Base-by-base conservation (phyloP, 1,140 invertebrate species). In the Meloidogyne hapla region DNA sequence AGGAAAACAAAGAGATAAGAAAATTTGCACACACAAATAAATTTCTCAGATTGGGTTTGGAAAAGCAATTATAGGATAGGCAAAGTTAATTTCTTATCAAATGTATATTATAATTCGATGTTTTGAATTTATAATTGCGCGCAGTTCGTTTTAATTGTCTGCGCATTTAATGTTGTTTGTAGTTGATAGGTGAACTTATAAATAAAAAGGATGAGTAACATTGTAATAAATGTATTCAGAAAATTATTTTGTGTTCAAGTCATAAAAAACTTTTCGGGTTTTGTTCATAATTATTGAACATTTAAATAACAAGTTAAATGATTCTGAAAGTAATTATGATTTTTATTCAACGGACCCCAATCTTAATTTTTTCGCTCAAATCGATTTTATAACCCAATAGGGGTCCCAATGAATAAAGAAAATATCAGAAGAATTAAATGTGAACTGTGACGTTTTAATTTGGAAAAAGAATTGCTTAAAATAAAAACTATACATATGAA, bases 401-500 rank as follows among this genome's bases (percentile, higher is more conserved):
- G 48, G 48, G 18, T 9, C 48, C 48, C 6, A 56, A 56, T 45
- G 18, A 15, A 15, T n/a, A 9, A 56, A 56, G n/a, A 56, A 56
- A 21, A n/a, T n/a, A n/a, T 5, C 18, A 56, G n/a, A 18, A 5
- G 18, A 56, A n/a, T 56, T 48, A 48, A 18, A 56, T n/a, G 18
- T 15, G 42, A 45, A 45, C 13, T 15, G 18, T 18, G 45, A 56
- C 48, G 2, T 56, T n/a, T 9, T 56, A n/a, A 40, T 21, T 15
- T 38, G 4, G n/a, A 56, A n/a, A n/a, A n/a, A 42, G 21, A 25
- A 1, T 38, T 42, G 25, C 5, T 23, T 63, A 63, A 63, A 63
- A 23, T 63, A 63, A 63, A 63, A 63, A 63, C n/a, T n/a, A n/a
- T n/a, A n/a, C n/a, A 63, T 21, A 63, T 6, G 9, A 63, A 63